Percentiles rank a stretch among this genome's conserved stretches.
Conservation (phyloP, 2,888 invertebrate genomes). For the Heteromurus nitidus region DNA sequence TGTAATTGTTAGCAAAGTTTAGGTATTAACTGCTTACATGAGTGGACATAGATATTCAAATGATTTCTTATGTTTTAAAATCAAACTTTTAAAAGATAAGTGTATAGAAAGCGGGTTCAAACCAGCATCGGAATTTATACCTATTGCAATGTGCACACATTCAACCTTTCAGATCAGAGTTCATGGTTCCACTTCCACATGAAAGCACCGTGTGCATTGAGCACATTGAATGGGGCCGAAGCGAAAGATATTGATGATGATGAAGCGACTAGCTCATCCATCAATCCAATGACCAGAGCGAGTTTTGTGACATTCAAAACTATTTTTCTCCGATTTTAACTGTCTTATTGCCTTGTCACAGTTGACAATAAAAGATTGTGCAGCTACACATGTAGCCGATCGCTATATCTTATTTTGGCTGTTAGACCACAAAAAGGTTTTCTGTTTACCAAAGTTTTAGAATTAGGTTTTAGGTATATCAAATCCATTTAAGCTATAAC, state of each 20-base stretch:
- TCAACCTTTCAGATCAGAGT: too few species aligned
- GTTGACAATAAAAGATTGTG: neutral
- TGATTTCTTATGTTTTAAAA: too few species aligned
- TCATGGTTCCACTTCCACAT: too few species aligned
- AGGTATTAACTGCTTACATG: too few species aligned
- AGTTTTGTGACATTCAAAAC: slow-evolving; percentile 44
- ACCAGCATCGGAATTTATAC: too few species aligned
- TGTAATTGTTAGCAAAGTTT: too few species aligned
- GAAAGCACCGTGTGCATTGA: neutral
- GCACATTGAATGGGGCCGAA: neutral
- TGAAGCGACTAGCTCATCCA: slow-evolving; percentile 44
- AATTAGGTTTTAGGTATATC: neutral
- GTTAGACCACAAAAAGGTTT: neutral
- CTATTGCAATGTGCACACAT: too few species aligned
- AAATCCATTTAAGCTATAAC: neutral
- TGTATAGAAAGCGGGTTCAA: too few species aligned
- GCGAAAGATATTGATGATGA: slow-evolving; percentile 28
- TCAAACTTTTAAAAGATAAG: too few species aligned
- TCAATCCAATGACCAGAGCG: slow-evolving; percentile 41
- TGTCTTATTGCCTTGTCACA: neutral
- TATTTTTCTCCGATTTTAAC: slow-evolving; percentile 16
- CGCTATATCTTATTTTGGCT: neutral
- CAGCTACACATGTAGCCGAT: neutral
- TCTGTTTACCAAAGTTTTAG: neutral
- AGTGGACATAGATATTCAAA: too few species aligned